These are phyloP conservation scores for Fundulus diaphanus DNA, from an alignment of 2,797 vertebrate genomes.

Conservation along the genomic window DNA sequence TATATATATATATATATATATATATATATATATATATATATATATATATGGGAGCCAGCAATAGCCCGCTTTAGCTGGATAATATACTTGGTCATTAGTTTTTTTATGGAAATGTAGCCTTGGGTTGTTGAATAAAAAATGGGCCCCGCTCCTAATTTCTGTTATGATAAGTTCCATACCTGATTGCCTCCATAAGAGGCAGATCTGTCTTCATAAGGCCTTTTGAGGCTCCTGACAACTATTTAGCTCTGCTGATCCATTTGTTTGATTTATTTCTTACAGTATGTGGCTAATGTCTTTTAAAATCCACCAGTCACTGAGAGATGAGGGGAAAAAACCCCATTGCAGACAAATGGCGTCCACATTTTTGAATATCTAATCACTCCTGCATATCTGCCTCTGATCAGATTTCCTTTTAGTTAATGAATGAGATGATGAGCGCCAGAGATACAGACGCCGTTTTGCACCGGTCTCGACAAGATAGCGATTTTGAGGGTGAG, in stretches of 20 bases:
- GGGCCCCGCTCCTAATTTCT: conserved; percentile 81
- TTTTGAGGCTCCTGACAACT: conserved; percentile 76
- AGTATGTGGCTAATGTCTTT: conserved; percentile 77
- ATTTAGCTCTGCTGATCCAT: conserved; percentile 81
- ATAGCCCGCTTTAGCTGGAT: conserved; percentile 77
- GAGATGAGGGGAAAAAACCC: conserved; percentile 73
- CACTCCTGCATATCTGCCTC: conserved; percentile 67
- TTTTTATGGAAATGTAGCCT: conserved; percentile 83
- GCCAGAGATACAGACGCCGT: conserved; percentile 64
- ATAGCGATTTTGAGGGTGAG: conserved; percentile 68
- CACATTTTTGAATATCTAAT: conserved; percentile 68
- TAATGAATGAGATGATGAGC: conserved; percentile 77
- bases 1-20: conserved; percentile 31
- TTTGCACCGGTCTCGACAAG: conserved; percentile 62
- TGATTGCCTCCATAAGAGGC: conserved; percentile 79
- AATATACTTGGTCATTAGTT: conserved; percentile 79
- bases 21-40: conserved; percentile 40
- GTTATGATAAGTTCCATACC: conserved; percentile 84
- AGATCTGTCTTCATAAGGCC: conserved; percentile 82
- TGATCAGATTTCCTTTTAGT: conserved; percentile 69
- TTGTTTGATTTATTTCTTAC: conserved; percentile 82
- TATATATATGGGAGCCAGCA: conserved; percentile 67
- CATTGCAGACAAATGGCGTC: conserved; percentile 75
- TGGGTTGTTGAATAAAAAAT: conserved; percentile 80
- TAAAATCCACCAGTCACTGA: conserved; percentile 73